Percentiles rank a stretch among this genome's conserved stretches.
Conservation (phyloP, 2,113 vertebrate species). For the Grantiella picta region DNA sequence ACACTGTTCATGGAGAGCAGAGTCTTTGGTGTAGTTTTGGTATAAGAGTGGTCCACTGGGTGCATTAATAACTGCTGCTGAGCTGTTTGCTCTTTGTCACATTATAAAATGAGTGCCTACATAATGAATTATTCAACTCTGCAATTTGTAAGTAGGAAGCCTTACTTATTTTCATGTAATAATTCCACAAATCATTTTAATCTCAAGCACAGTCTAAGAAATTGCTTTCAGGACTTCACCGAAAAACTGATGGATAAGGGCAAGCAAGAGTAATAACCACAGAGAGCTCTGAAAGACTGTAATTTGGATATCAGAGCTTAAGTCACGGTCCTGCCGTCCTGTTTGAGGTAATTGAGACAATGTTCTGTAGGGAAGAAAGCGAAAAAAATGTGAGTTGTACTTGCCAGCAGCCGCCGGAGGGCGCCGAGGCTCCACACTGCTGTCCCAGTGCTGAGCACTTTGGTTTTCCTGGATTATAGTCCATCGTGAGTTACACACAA, state of each 20-base stretch:
- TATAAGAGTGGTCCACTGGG: background rate
- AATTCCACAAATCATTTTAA: background rate
- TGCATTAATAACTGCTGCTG: background rate
- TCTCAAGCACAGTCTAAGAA: background rate
- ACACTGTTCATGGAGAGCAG: accelerated
- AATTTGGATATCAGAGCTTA: background rate
- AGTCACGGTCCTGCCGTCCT: background rate
- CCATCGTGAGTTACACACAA: too few relatives aligned
- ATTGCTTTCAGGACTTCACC: background rate
- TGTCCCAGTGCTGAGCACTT: too few relatives aligned
- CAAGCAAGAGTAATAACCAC: background rate
- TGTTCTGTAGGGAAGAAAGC: background rate
- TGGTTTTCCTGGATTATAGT: background rate
- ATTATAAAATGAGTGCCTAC: background rate
- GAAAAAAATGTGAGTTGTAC: background rate
- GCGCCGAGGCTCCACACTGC: accelerated
- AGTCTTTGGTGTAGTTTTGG: background rate
- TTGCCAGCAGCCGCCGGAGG: background rate
- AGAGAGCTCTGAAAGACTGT: background rate
- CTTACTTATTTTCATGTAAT: background rate
- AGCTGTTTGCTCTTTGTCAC: background rate
- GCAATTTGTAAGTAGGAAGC: background rate
- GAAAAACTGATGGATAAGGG: background rate
- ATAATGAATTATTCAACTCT: background rate
- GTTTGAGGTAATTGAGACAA: background rate